Evolutionary conservation across 2,797 vertebrate species (phyloP).

Genomic region (Prunella strophiata): DNA sequence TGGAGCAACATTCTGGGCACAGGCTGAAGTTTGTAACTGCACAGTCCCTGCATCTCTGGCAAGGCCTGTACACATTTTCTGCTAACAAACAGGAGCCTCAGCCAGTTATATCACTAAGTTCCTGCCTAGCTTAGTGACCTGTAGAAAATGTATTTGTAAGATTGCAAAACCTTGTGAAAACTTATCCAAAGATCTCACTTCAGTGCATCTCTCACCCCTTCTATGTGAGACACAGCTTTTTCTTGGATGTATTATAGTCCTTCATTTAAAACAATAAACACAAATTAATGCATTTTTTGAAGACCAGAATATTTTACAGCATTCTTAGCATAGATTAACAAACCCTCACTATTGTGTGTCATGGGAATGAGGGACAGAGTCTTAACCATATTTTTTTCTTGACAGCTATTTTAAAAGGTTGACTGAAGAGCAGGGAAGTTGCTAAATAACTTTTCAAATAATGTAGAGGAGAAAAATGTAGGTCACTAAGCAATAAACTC

Average conservation of each 20-base stretch:
- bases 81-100: constrained; percentile 33
- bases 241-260: background rate
- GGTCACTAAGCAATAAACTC: constrained; percentile 77
- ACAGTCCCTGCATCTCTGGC: background rate
- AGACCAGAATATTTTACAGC: background rate
- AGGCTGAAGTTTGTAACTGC: constrained; percentile 8
- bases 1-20: background rate
- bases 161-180: constrained; percentile 31
- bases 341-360: constrained; percentile 4
- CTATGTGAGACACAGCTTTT: background rate
- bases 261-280: constrained; percentile 6
- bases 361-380: background rate
- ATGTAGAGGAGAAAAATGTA: constrained; percentile 69
- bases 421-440: constrained; percentile 59
- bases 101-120: background rate
- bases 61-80: constrained; percentile 13
- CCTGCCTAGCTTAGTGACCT: background rate
- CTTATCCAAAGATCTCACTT: background rate
- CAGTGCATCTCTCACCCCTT: background rate
- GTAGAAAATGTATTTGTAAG: constrained; percentile 19
- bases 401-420: constrained; percentile 63
- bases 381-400: constrained; percentile 43
- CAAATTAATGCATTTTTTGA: background rate
- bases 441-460: constrained; percentile 74
- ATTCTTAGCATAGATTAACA: constrained; percentile 28